Evolutionary conservation across 2,113 vertebrate genomes (phyloP), one percentile per base, ranked within the genome.

Genomic region (Camelus dromedarius): DNA sequence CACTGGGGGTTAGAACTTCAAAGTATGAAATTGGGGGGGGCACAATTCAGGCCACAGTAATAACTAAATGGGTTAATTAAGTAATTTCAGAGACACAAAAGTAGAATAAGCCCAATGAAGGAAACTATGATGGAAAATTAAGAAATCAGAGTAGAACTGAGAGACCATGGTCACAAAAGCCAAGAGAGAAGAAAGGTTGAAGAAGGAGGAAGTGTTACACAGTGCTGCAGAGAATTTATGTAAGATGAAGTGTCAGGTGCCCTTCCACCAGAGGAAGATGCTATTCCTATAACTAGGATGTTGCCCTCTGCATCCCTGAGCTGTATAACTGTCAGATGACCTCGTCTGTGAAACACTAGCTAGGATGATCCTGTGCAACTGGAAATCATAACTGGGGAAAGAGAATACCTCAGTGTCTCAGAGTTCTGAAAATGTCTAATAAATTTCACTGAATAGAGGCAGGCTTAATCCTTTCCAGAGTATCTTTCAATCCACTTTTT

Each of bases 371-470:
- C 0, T 8, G 14, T 16, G 42, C 50, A 30, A 60, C 26, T 73
- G 14, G 26, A 85, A 85, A 62, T 54, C 58, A 8, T 60, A 64
- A 30, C 0, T 50, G 35, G 30, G 5, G 75, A 83, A 66, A 62
- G 15, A 66, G 52, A 82, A 50, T 26, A 72, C n/a, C 12, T 56
- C 35, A 60, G 15, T 87, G 14, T 64, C 42, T 64, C 4, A 67
- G 82, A 77, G 26, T 48, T 66, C 24, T 70, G 77, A 62, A 93
- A 97, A 42, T n/a, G 11, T 80, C 56, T 38, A 38, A 75, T n/a
- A 50, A 79, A 54, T 48, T 96, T 58, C 75, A 46, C 14, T 77
- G 46, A 81, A 48, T 6, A 62, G 20, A 42, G 22, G 52, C 10
- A 35, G 38, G 24, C 35, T 89, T 76, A 70, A 70, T 30, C 35